Evolutionary conservation across 2,113 vertebrate species (phyloP), one percentile per base, ranked within the genome.

Genomic region (Orientallactaga bullata): DNA sequence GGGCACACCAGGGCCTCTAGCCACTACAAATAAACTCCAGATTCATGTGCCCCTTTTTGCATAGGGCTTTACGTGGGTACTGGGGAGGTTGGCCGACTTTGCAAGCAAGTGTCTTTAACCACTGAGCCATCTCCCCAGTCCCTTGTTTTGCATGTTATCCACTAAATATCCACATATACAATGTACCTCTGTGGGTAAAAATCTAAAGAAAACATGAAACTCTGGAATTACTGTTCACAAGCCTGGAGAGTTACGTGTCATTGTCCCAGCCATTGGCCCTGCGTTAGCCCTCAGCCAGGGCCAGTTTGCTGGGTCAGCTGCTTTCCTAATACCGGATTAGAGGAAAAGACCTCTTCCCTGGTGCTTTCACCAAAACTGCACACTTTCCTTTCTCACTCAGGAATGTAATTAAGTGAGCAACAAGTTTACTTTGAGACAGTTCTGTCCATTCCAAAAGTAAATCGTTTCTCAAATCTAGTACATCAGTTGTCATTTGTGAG

Each of bases 261-360:
- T 68, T 77, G n/a, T 47, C 72, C 20, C 12, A 9, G 5, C 68
- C 20, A 7, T 58, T n/a, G 60, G 24, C 32, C 13, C 5, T 5
- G 63, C 32, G 17, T 65, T 8, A 3, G 83, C n/a, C 72, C 9
- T 66, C 47, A 28, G 83, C 65, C 1, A 72, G 55, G 7, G 37
- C 39, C 24, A 5, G 30, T 74, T 60, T 28, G 73, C 77, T 68
- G 13, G 47, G 24, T 63, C 32, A 26, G 26, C 35, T 21, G 30
- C 4, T 3, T n/a, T 4, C 0, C 0, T 13, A n/a, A 47, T 39
- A 58, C 68, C 30, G 69, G 39, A 35, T 30, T 3, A n/a, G 76
- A 60, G 58, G 32, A 1, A 37, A 3, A 0, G 55, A 79, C 4
- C 13, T 21, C 68, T 35, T 83, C 39, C 60, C 61, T 30, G 55